Base-by-base conservation (phyloP, 2,113 vertebrate species). In the Paracyprichromis sp. region DNA sequence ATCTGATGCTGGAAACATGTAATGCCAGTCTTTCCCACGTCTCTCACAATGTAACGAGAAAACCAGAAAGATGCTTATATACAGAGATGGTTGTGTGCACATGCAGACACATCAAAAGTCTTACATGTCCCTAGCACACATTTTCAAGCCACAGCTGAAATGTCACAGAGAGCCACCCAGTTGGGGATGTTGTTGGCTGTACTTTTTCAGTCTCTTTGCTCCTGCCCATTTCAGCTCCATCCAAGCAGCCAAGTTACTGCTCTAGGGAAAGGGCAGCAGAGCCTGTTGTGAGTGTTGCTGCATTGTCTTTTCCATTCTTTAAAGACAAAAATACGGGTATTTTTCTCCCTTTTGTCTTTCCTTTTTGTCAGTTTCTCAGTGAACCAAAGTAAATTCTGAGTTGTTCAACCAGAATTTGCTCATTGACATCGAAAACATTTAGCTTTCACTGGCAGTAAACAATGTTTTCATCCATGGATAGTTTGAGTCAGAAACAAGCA, bases 111-210 rank as follows among this genome's bases (percentile, higher is more conserved):
- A 84, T 50, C 78, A 90, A 78, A 89, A 56, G 81, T 87, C 86
- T 81, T 82, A 91, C 40, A 87, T 82, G 88, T 92, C 88, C 84
- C 57, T 9, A 83, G 83, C 84, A 81, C 83, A 76, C 50, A 80
- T 88, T 89, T 86, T 56, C 1, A 2, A 87, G 81, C 82, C 84
- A 79, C 73, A 80, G 82, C 83, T 91, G 82, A 92, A 91, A 93
- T 94, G 92, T 94, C 88, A 89, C 83, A 53, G 82, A 85, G 66
- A 87, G 71, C 78, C 47, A 5, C 84, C 40, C 83, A 52, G 11
- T 76, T 13, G 76, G 91, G 82, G 80, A 80, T 87, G 89, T 88
- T 69, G 89, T 81, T 92, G 92, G 92, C 92, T 89, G 85, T 63
- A 45, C 80, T 88, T 87, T 90, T 91, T 82, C 83, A 85, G 84